Conservation (phyloP, 2,888 invertebrate genomes). For the Cyclophora albipunctata region DNA sequence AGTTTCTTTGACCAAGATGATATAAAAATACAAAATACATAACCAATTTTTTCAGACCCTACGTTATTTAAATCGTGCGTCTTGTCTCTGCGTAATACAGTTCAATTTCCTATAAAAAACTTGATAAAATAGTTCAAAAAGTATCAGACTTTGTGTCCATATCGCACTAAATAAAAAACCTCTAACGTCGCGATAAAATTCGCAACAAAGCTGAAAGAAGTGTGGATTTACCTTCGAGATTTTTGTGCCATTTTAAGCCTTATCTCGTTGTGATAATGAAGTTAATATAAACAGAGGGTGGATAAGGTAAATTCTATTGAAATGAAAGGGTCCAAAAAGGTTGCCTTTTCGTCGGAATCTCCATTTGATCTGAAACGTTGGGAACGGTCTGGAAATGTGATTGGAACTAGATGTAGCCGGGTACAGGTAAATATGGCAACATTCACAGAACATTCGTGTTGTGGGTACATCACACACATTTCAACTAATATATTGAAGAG, state of each 20-base stretch:
- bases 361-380: conserved; percentile 43
- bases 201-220: conserved; percentile 43
- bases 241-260: conserved; percentile 28
- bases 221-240: conserved; percentile 23
- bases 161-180: conserved; percentile 49
- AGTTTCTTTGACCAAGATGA: conserved; percentile 35
- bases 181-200: conserved; percentile 48
- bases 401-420: conserved; percentile 11
- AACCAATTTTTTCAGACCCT: conserved; percentile 16
- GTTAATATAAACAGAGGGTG: conserved; percentile 16
- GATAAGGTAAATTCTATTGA: conserved; percentile 42
- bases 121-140: conserved; percentile 6
- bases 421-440: no score
- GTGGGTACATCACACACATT: no score
- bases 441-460: no score
- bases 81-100: background rate
- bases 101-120: conserved; percentile 4
- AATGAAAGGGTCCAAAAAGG: conserved; percentile 40
- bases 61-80: conserved; percentile 3
- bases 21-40: conserved; percentile 28
- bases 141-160: conserved; percentile 19
- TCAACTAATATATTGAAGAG: no score
- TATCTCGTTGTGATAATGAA: conserved; percentile 23
- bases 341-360: conserved; percentile 22
- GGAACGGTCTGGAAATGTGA: conserved; percentile 25